A percentile compares a stretch with the other conserved stretches of the same genome.
Conservation (phyloP, 2,113 vertebrate species). For the Stegastes partitus region DNA sequence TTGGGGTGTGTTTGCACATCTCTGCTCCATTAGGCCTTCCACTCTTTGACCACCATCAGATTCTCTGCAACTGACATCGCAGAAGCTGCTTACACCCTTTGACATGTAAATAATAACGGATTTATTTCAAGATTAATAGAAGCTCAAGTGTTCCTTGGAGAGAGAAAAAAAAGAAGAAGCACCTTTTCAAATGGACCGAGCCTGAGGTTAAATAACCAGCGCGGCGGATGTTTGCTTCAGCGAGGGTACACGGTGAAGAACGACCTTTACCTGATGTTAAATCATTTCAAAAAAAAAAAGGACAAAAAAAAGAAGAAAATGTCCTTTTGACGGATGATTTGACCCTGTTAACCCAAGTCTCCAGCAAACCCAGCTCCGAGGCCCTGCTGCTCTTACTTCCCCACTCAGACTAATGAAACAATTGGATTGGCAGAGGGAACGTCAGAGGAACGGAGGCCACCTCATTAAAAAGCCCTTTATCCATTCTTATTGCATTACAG, state of each 20-base stretch:
- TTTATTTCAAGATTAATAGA: too few relatives aligned
- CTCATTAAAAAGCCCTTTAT: conserved; percentile 75
- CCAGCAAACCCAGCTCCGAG: conserved; percentile 52
- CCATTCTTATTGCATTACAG: conserved; percentile 78
- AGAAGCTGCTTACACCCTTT: neutral
- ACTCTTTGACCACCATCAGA: too few relatives aligned
- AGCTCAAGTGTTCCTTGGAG: too few relatives aligned
- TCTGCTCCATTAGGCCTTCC: too few relatives aligned
- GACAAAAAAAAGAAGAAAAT: conserved; percentile 21
- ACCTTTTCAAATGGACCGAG: too few relatives aligned
- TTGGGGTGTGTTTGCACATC: too few relatives aligned
- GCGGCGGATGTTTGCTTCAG: neutral
- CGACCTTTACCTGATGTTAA: conserved; percentile 27
- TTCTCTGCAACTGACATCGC: neutral
- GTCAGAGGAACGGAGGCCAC: conserved; percentile 50
- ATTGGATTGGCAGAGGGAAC: conserved; percentile 63
- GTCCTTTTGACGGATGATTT: conserved; percentile 46
- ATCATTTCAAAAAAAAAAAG: neutral
- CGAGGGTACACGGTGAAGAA: neutral
- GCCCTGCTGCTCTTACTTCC: conserved; percentile 53
- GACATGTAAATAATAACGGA: too few relatives aligned
- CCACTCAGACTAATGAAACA: conserved; percentile 69
- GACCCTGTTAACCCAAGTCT: conserved; percentile 56
- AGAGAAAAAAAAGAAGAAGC: too few relatives aligned
- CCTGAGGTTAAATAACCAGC: neutral